Percentiles rank a stretch among this genome's conserved stretches.
Evolutionary conservation across 1,140 invertebrate species (phyloP).

Genomic region (Drosophila quadrilineata): DNA sequence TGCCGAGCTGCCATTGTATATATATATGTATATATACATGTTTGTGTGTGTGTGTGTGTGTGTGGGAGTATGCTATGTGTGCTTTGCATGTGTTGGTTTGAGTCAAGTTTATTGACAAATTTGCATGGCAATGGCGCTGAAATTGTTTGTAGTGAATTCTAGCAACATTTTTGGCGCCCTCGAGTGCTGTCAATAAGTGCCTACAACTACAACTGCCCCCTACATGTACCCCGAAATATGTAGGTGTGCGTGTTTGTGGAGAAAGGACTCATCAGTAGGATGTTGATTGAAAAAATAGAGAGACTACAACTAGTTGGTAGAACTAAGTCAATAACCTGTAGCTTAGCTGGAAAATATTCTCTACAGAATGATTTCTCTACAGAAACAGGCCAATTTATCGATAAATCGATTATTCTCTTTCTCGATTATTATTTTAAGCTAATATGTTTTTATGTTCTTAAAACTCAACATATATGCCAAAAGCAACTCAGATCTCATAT

Average conservation of each 20-base stretch:
- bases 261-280: neutral
- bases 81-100: too few relatives aligned
- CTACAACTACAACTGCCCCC: too few relatives aligned
- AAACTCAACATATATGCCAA: too few relatives aligned
- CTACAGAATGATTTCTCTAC: too few relatives aligned
- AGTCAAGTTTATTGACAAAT: conserved; percentile 63
- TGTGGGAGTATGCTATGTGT: conserved; percentile 12
- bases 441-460: too few relatives aligned
- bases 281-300: conserved; percentile 7
- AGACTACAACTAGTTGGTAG: neutral
- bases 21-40: neutral
- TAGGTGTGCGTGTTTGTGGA: neutral
- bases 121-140: conserved; percentile 50
- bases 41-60: conserved; percentile 14
- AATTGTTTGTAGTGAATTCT: conserved; percentile 36
- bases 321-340: conserved; percentile 24
- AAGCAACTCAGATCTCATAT: too few relatives aligned
- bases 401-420: too few relatives aligned
- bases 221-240: too few relatives aligned
- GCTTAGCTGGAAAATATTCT: too few relatives aligned
- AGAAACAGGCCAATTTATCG: too few relatives aligned
- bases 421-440: too few relatives aligned
- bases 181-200: conserved; percentile 31
- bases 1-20: neutral
- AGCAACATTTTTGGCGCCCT: conserved; percentile 24